Conservation (phyloP, 2,113 vertebrate species). For the Serinus canaria region DNA sequence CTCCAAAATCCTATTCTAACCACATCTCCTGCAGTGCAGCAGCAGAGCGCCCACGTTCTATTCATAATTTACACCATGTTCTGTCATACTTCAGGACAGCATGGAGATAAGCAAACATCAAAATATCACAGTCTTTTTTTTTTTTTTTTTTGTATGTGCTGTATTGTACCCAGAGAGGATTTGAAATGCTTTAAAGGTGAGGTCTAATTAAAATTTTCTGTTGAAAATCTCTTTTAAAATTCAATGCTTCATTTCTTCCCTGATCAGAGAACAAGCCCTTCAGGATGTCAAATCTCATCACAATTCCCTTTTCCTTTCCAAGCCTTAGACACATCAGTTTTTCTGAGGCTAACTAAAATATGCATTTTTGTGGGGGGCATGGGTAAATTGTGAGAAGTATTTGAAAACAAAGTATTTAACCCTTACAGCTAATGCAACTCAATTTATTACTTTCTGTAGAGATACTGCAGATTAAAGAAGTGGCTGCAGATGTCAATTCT, state of each 20-base stretch:
- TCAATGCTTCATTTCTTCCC: background rate
- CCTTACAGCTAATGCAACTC: background rate
- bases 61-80: slow-evolving; percentile 41
- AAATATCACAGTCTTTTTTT: background rate
- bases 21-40: background rate
- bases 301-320: background rate
- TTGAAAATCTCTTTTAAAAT: slow-evolving; percentile 29
- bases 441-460: background rate
- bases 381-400: background rate
- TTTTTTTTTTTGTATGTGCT: background rate
- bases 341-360: background rate
- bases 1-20: background rate
- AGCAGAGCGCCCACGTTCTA: background rate
- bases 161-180: background rate
- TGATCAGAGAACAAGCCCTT: slow-evolving; percentile 4
- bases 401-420: background rate
- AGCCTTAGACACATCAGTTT: background rate
- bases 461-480: background rate
- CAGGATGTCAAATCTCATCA: slow-evolving; percentile 15
- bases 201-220: slow-evolving; percentile 24
- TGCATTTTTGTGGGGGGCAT: background rate
- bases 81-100: background rate
- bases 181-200: slow-evolving; percentile 5
- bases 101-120: slow-evolving; percentile 17
- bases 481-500: background rate